Conservation (phyloP, 2,888 invertebrate genomes). For the Eurois occulta region DNA sequence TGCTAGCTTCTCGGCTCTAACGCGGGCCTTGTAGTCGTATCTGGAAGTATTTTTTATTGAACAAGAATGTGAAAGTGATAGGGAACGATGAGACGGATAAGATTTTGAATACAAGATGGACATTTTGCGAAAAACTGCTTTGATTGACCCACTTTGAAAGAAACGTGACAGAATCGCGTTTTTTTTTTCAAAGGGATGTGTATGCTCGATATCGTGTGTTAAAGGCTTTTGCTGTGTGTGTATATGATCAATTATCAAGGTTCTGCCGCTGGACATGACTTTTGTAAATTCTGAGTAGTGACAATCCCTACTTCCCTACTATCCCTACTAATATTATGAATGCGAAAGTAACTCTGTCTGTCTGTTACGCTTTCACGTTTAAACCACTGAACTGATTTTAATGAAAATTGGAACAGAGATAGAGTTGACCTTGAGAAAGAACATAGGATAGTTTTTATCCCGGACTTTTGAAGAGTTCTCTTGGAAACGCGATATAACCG, state of each 20-base stretch:
- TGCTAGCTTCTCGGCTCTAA: slow-evolving; percentile 83
- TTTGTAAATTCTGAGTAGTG: neutral
- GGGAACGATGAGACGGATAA: neutral
- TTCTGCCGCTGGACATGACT: neutral
- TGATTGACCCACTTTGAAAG: neutral
- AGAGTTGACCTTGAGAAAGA: too few relatives aligned
- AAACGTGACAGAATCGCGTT: neutral
- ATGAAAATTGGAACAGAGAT: too few relatives aligned
- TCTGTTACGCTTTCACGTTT: too few relatives aligned
- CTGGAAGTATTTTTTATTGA: slow-evolving; percentile 66
- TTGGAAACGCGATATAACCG: too few relatives aligned
- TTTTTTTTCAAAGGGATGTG: neutral
- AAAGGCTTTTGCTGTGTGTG: neutral
- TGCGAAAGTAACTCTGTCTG: too few relatives aligned
- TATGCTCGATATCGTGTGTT: neutral
- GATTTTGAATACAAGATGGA: neutral
- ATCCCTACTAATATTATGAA: too few relatives aligned
- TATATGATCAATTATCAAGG: neutral
- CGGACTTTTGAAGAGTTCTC: too few relatives aligned
- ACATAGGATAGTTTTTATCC: too few relatives aligned
- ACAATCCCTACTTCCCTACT: too few relatives aligned
- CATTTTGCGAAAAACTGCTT: neutral
- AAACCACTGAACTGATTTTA: too few relatives aligned
- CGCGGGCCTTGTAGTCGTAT: slow-evolving; percentile 85
- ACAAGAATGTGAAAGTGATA: neutral